Base-by-base conservation (phyloP, 2,888 invertebrate genomes). In the Zhuqinia jingwanae region DNA sequence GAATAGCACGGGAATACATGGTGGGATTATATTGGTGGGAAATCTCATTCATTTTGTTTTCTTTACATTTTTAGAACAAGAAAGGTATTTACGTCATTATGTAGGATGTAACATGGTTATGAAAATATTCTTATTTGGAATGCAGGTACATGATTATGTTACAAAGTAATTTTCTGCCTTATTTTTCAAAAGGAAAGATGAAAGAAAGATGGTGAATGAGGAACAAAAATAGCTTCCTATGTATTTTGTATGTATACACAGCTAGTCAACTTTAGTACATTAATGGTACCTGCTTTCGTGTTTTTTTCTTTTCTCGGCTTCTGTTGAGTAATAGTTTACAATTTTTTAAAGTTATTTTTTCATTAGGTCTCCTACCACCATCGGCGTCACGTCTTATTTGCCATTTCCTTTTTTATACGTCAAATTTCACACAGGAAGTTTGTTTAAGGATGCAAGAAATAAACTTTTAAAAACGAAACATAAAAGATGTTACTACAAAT, bases 361-460 rank as follows among this genome's bases (percentile, higher is more conserved):
- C 50, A 15, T 25, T 13, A 1, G 10, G n/a, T 1, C 2, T 65
- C 11, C 42, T 17, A 45, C 36, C 25, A 36, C 36, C 36, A 8
- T 36, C 36, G n/a, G 8, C 36, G 36, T 36, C 8, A 22, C 53
- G 17, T 56, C 10, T 20, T 17, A 17, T 22, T 77, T 42, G 17
- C 42, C 53, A 50, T 22, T 22, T 3, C 3, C 75, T 6, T 8
- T 25, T 13, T 63, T 63, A 8, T n/a, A n/a, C 20, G 25, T 25
- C n/a, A 20, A 42, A 45, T 63, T 78, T 79, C 45, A 50, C 63
- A 63, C 78, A 79, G 79, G 79, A 79, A 79, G 79, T 53, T 60
- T 65, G 68, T 79, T 79, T 50, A 27, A 79, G 47, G 65, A 20
- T 50, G 50, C 65, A 65, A 65, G 63, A 47, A 47, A 27, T 2